Evolutionary conservation across 2,888 invertebrate genomes (phyloP).

Genomic region (Apocheima hispidaria): DNA sequence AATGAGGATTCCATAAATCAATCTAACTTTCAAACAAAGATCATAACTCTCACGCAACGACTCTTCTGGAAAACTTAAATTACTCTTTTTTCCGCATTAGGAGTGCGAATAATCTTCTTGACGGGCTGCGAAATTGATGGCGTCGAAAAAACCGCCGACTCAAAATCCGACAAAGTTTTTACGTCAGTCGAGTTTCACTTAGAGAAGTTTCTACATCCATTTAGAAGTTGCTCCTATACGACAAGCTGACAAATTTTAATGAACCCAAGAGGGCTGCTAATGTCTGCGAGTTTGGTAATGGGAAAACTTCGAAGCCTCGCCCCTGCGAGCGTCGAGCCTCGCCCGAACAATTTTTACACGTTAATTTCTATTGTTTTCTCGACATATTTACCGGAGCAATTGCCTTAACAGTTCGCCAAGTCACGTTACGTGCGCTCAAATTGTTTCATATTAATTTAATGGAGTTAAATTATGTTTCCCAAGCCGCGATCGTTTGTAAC

Average conservation of each 20-base stretch:
- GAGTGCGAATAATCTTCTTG: conserved; percentile 86
- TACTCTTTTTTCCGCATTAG: conserved; percentile 84
- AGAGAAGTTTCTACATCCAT: conserved; percentile 84
- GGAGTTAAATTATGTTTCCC: conserved; percentile 38
- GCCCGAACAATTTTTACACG: conserved; percentile 62
- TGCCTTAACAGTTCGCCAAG: conserved; percentile 55
- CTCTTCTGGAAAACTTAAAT: conserved; percentile 83
- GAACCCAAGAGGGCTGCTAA: conserved; percentile 84
- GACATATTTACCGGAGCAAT: conserved; percentile 64
- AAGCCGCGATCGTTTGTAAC: conserved; percentile 56
- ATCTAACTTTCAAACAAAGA: conserved; percentile 84
- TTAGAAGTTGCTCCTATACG: conserved; percentile 81
- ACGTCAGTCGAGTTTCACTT: conserved; percentile 85
- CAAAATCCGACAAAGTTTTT: conserved; percentile 80
- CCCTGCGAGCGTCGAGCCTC: conserved; percentile 39
- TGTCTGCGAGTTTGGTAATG: conserved; percentile 81
- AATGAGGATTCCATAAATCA: conserved; percentile 79
- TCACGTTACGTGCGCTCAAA: conserved; percentile 57
- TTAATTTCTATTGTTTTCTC: conserved; percentile 64
- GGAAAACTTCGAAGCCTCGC: conserved; percentile 75
- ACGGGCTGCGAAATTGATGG: conserved; percentile 85
- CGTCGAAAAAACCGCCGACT: conserved; percentile 74
- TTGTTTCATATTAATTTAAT: conserved; percentile 57
- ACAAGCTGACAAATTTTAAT: conserved; percentile 86
- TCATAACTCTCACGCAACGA: conserved; percentile 82